A percentile compares a stretch with the other conserved stretches of the same genome.
Conservation (phyloP, 2,113 vertebrate species). For the Amphiprion ocellaris region DNA sequence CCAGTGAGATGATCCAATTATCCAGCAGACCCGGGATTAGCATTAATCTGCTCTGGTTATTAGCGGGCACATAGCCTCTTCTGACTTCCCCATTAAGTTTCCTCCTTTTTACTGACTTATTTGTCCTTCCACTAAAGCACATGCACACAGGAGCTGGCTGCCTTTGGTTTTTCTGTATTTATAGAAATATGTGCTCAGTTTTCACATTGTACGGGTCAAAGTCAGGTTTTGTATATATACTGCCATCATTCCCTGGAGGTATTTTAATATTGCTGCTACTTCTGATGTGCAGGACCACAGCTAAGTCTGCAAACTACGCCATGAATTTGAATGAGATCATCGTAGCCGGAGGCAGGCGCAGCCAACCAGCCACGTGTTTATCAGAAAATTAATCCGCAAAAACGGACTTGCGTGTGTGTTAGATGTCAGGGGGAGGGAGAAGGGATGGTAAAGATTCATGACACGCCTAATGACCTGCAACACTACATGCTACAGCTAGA, state of each 20-base stretch:
- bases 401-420: conserved; percentile 19
- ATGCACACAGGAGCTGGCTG: not conserved
- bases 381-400: conserved; percentile 61
- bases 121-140: not conserved
- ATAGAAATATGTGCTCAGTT: conserved; percentile 7
- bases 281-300: conserved; percentile 19
- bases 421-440: conserved; percentile 33
- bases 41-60: conserved; percentile 79
- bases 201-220: conserved; percentile 21
- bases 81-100: conserved; percentile 53
- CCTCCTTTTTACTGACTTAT: conserved; percentile 11
- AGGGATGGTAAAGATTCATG: conserved; percentile 36
- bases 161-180: conserved; percentile 20
- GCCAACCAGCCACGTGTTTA: conserved; percentile 14
- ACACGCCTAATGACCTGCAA: conserved; percentile 28
- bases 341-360: conserved; percentile 34
- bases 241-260: conserved; percentile 21
- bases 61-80: conserved; percentile 64
- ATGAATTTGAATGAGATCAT: conserved; percentile 60
- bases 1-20: conserved; percentile 80
- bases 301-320: conserved; percentile 41
- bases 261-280: conserved; percentile 38
- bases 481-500: not conserved
- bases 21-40: conserved; percentile 75
- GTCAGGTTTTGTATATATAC: conserved; percentile 29